Percentiles rank a stretch among this genome's conserved stretches.
These are phyloP conservation scores for Semnopithecus entellus DNA, from an alignment of 2,113 vertebrate species.

Conservation along the genomic window DNA sequence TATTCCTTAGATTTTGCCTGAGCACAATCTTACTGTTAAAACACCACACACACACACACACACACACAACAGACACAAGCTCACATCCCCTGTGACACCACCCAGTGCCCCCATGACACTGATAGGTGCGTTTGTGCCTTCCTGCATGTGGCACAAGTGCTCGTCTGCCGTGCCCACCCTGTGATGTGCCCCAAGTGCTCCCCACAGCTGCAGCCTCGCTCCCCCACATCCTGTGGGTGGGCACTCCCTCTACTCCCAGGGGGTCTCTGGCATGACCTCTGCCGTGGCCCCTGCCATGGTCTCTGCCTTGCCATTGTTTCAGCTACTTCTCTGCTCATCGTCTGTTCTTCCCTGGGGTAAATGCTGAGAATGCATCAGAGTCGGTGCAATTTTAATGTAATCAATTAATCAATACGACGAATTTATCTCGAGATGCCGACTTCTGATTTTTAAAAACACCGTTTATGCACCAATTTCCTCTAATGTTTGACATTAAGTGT, in stretches of 20 bases:
- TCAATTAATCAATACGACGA: background rate
- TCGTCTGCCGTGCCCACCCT: no score
- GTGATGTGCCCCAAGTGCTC: no score
- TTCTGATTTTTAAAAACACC: no score
- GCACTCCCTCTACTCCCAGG: no score
- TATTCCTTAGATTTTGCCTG: background rate
- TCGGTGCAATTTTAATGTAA: background rate
- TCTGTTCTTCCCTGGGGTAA: background rate
- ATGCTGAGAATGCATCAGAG: background rate
- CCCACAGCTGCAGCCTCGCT: no score
- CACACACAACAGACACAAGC: no score
- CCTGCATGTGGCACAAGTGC: background rate
- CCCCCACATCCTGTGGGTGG: no score
- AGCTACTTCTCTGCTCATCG: background rate
- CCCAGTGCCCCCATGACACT: no score
- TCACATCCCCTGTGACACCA: no score
- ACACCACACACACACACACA: background rate
- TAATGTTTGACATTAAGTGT: background rate
- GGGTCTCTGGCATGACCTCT: no score
- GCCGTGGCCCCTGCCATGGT: no score
- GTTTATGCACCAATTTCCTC: no score
- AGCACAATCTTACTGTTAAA: background rate
- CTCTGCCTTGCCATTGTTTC: background rate
- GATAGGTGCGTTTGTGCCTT: background rate
- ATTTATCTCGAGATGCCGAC: background rate